Base-by-base conservation (phyloP, 2,888 invertebrate species). In the Drosophila mimica region DNA sequence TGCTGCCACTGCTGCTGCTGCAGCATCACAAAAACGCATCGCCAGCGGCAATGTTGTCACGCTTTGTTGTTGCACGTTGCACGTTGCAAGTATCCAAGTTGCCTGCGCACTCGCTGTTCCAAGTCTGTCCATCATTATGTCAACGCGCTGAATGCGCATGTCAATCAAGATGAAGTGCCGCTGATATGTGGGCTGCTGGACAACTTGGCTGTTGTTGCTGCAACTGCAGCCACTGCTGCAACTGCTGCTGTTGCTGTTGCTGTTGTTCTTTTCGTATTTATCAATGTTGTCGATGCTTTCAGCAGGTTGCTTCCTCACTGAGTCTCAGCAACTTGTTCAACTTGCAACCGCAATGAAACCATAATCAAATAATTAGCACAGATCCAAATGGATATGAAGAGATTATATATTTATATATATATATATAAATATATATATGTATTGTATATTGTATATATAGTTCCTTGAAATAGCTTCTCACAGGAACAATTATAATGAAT, bases 71-170 rank as follows among this genome's bases (percentile, higher is more conserved):
- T 71, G 75, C 68, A 68, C 33, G 65, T 20, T 70, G 64, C 53
- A 59, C 33, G 57, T 38, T 70, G 61, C 58, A 43, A 11, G 43
- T 43, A 43, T 20, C 43, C 36, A 34, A 38, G 36, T 38, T 58
- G 62, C 73, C 73, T 74, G 73, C 73, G 70, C 80, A 74, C 67
- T 70, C 68, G 40, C 70, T 67, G 74, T 57, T 63, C 85, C 80
- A 73, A 81, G 82, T 89, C 83, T 92, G 92, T 92, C 93, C 91
- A 93, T 93, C 93, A 93, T 92, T 92, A 93, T 93, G 93, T 93
- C 93, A 91, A 87, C 91, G 88, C 88, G 85, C 80, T 92, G 91
- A 93, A 93, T 92, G 92, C 92, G 93, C 92, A 92, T 91, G 93
- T 92, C 93, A 93, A 92, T 93, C 93, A 93, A 92, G 92, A 91